A percentile compares a stretch with the other conserved stretches of the same genome.
Evolutionary conservation across 2,113 vertebrate genomes (phyloP).

Genomic region (Hemiprocne comata): DNA sequence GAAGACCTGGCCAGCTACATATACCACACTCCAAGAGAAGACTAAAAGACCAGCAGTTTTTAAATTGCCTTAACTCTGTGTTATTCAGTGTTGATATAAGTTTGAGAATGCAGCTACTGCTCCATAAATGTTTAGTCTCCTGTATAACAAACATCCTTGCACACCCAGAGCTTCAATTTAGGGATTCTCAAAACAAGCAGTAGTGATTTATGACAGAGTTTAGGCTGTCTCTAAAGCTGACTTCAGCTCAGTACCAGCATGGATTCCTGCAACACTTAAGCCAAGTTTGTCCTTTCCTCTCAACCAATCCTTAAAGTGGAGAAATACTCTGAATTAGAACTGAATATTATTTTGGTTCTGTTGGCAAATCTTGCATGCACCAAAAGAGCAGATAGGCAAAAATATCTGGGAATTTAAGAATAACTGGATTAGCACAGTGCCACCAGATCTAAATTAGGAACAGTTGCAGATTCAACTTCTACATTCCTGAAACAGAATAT

Average conservation of each 20-base stretch:
- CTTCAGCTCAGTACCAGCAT: background rate
- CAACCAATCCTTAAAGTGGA: background rate
- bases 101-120: background rate
- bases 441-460: background rate
- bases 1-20: background rate
- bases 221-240: background rate
- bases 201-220: background rate
- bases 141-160: background rate
- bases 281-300: background rate
- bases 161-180: background rate
- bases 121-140: constrained; percentile 26
- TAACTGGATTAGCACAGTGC: rapidly evolving
- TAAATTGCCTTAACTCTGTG: background rate
- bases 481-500: background rate
- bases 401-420: background rate
- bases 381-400: background rate
- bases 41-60: background rate
- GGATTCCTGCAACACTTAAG: background rate
- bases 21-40: background rate
- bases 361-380: background rate
- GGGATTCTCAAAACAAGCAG: background rate
- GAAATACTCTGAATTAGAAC: background rate
- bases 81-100: background rate
- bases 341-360: background rate
- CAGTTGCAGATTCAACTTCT: background rate